Evolutionary conservation across 2,797 vertebrate genomes (phyloP).

Genomic region (Chaetophractus vellerosus): DNA sequence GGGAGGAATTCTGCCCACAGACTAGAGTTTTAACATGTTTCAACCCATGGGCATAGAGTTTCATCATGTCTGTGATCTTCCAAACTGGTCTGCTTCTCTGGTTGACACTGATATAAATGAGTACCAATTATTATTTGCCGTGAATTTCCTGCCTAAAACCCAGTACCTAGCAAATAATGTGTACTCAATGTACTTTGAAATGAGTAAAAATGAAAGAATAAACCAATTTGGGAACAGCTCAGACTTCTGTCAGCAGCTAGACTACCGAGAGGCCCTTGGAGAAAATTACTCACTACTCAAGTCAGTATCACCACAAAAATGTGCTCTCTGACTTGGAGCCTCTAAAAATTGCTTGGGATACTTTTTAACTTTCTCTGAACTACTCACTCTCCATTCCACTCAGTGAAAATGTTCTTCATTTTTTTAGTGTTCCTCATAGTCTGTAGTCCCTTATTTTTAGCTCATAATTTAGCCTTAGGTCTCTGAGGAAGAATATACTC

Average conservation of each 20-base stretch:
- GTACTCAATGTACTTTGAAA: neutral
- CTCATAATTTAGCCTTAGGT: neutral
- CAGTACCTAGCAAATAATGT: neutral
- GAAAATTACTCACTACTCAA: neutral
- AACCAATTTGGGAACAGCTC: neutral
- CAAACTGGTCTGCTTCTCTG: neutral
- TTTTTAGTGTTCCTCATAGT: neutral
- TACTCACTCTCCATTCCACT: neutral
- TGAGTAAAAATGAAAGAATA: conserved; percentile 6
- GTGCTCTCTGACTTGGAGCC: neutral
- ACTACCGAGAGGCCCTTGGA: neutral
- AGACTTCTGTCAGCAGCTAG: neutral
- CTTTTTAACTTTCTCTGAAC: neutral
- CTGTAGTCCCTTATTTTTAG: neutral
- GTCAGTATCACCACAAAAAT: neutral
- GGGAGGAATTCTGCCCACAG: neutral
- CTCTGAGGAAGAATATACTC: neutral
- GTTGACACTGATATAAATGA: neutral
- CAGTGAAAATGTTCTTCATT: conserved; percentile 1
- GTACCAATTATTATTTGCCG: neutral
- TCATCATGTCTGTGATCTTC: neutral
- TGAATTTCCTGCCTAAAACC: neutral
- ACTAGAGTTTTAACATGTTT: neutral
- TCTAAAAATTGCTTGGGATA: neutral
- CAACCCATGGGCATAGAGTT: neutral